Evolutionary conservation across 2,797 vertebrate genomes (phyloP), one percentile per base, ranked within the genome.

Genomic region (Eulemur rubriventer): DNA sequence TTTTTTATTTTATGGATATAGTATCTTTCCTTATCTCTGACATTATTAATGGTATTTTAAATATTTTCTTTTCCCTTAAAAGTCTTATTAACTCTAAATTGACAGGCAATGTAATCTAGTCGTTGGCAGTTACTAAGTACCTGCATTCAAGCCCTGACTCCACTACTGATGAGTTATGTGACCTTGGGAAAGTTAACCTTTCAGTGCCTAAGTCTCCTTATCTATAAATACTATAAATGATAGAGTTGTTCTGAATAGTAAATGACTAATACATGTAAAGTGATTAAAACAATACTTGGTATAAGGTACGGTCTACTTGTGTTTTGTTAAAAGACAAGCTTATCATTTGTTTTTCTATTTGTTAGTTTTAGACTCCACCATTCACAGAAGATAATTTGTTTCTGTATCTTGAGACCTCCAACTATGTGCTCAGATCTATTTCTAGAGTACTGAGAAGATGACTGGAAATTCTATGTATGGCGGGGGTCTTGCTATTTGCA

Each of bases 31-130:
- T 83, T 73, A 46, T 82, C 57, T 81, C 55, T 89, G 10, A 57
- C 93, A 94, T 61, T 55, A 63, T 72, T 65, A 65, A 28, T 48
- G 28, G 20, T 43, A 48, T 57, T 78, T 85, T 91, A 69, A 85
- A 57, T 93, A 70, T 93, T 81, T 93, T 46, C 18, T 89, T 96
- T 30, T 79, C 24, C 41, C 6, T 89, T 75, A 38, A 55, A 97
- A 84, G 41, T 28, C n/a, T 1, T 75, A 52, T 33, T 67, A 65
- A 67, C 43, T 96, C 24, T 82, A 73, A 76, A 50, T 86, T 73
- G 20, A 81, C 52, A 67, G 33, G 4, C 7, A 67, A 22, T 73
- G 11, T 80, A 72, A 82, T 41, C 30, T 38, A 81, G 17, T 33
- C 65, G 79, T 8, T 87, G 76, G 12, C 28, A 57, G 8, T 70